Evolutionary conservation across 2,888 invertebrate species (phyloP), one percentile per base, ranked within the genome.

Genomic region (Subacronicta megacephala): DNA sequence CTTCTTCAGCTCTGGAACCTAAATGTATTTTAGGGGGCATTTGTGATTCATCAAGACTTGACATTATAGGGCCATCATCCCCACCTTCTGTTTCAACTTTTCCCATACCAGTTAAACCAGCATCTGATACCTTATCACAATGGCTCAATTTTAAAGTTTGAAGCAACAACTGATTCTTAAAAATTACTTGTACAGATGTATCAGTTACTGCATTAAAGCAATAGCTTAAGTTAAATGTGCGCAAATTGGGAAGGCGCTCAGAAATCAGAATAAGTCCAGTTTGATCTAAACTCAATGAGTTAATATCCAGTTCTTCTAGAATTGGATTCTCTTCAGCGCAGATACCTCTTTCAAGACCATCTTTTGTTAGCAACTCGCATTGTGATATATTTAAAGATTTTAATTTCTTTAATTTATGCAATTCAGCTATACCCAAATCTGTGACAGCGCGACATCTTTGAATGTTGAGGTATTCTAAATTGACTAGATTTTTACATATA

Each of bases 151-250:
- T 95, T 40, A 97, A 91, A 17, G 90, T 94, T 36, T 95, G 92
- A 37, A 97, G 88, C 67, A 92, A 85, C 13, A 94, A 82, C 74
- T 96, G 94, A 73, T 96, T 95, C 72, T 95, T 95, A 60, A 96
- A 96, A 67, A 97, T 95, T 37, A 95, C 95, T 89, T 97, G 96
- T 49, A 97, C 91, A 15, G 95, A 95, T 57, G 93, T 92, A 78
- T 97, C 96, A 3, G 96, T 96, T 0, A 97, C 95, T n/a, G 95
- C 96, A 88, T 95, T 95, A 68, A 96, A 95, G 80, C 97, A 97
- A 70, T 95, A 95, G 56, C 96, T 96, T 41, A 97, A 81, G 80
- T 97, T 96, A 17, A 97, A 88, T 17, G 92, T 85, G 0, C 89
- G 92, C 38, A 97, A 86, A 56, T 95, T 95, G 0, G 95, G 94